Evolutionary conservation across 35 echinoderm and acorn worm genomes (phyloP).

Genomic region (Hemicentrotus pulcherrimus): DNA sequence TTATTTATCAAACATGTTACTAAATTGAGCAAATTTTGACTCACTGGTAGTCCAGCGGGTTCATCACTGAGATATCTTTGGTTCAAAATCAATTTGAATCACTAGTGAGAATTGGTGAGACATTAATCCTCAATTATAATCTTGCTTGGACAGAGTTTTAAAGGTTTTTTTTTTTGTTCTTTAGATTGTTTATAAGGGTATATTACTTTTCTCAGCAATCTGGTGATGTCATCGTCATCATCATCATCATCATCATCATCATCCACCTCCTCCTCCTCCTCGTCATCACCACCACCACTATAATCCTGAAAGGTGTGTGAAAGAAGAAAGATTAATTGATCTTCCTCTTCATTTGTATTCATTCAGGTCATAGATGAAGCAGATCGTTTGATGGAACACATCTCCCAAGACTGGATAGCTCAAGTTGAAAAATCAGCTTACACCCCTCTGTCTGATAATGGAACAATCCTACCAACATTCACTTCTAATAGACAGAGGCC

Average conservation of each 20-base stretch:
- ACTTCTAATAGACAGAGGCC: slow-evolving; percentile 48
- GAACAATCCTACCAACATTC: not conserved
- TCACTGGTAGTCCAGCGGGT: not conserved
- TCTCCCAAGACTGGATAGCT: slow-evolving; percentile 90
- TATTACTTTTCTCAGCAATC: too few species aligned
- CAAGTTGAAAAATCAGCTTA: slow-evolving; percentile 91
- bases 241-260: too few species aligned
- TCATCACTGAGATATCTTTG: not conserved
- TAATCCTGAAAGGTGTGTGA: not conserved
- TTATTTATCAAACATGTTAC: not conserved
- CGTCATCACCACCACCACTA: not conserved
- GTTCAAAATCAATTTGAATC: too few species aligned
- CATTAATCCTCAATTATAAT: not conserved
- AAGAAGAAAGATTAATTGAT: not conserved
- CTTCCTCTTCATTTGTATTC: not conserved
- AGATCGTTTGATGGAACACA: slow-evolving; percentile 92
- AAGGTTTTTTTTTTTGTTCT: too few species aligned
- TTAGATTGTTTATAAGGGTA: too few species aligned
- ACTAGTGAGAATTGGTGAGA: too few species aligned
- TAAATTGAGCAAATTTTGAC: not conserved
- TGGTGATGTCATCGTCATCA: not conserved
- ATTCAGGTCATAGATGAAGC: slow-evolving; percentile 93
- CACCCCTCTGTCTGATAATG: slow-evolving; percentile 5
- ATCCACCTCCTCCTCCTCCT: not conserved
- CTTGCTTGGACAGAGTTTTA: too few species aligned